These are phyloP conservation scores for Callinectes sapidus DNA, from an alignment of 2,888 invertebrate genomes.

Conservation along the genomic window DNA sequence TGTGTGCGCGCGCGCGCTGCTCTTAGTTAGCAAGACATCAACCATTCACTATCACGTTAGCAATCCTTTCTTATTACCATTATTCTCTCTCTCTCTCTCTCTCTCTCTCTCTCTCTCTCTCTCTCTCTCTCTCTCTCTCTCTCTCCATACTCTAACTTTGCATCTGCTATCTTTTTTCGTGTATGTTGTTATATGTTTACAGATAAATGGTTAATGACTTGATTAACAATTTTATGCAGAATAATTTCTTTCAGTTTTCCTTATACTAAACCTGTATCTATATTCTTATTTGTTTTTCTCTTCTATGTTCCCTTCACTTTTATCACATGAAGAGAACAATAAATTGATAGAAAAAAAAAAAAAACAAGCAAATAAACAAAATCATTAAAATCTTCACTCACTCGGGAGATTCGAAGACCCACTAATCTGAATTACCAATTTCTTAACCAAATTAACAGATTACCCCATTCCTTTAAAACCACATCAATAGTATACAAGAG, in stretches of 20 bases:
- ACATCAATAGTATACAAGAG: not conserved
- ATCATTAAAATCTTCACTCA: not conserved
- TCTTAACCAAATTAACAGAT: not conserved
- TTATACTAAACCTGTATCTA: not conserved
- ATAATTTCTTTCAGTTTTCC: not conserved
- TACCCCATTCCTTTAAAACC: not conserved
- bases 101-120: conserved; percentile 1
- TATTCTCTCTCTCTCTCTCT: not conserved
- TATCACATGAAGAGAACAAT: not conserved
- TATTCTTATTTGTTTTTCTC: not conserved
- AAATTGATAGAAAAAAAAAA: not conserved
- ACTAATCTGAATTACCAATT: not conserved
- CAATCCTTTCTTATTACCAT: too few species aligned
- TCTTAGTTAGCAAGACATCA: too few species aligned
- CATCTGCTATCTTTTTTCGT: not conserved
- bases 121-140: not conserved
- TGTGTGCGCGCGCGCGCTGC: too few species aligned
- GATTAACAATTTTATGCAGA: not conserved
- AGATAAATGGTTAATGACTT: too few species aligned
- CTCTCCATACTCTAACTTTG: not conserved
- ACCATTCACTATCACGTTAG: too few species aligned
- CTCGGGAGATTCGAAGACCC: not conserved
- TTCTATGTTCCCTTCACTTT: not conserved
- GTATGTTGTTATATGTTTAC: too few species aligned
- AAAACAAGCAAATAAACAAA: not conserved